Conservation (phyloP, 37 sponge, comb jelly and placozoan species). For the Theonella swinhoei region DNA sequence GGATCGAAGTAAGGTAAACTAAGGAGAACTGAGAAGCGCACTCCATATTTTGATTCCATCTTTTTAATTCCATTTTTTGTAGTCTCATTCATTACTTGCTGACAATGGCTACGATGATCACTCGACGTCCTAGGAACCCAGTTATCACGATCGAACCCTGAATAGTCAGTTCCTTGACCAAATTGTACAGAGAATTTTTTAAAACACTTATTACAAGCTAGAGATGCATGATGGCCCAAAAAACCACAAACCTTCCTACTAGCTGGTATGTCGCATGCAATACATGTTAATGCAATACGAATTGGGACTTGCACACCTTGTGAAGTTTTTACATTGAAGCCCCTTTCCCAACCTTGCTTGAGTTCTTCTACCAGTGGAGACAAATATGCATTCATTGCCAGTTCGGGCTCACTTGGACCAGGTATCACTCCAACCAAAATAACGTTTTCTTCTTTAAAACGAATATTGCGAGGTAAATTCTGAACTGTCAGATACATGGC, state of each 20-base stretch:
- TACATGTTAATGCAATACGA: constrained; percentile 29
- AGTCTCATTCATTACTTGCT: background rate
- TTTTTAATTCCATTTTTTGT: constrained; percentile 5
- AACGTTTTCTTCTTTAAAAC: constrained; percentile 46
- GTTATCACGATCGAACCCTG: constrained; percentile 34
- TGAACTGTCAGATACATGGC: constrained; percentile 62
- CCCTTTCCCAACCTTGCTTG: constrained; percentile 3
- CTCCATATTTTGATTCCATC: constrained; percentile 24
- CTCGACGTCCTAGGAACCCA: constrained; percentile 26
- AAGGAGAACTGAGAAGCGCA: constrained; percentile 49
- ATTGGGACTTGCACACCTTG: background rate
- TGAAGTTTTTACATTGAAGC: background rate
- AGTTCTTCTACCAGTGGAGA: constrained; percentile 53
- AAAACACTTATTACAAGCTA: constrained; percentile 57
- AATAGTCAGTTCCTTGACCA: background rate
- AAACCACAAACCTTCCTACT: constrained; percentile 69
- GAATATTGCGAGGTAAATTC: constrained; percentile 42
- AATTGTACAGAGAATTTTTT: constrained; percentile 8
- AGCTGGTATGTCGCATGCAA: constrained; percentile 69
- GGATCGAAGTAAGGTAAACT: constrained; percentile 58
- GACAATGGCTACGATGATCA: constrained; percentile 20
- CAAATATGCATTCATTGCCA: constrained; percentile 57
- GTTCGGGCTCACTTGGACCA: constrained; percentile 52
- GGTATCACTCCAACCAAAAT: constrained; percentile 62
- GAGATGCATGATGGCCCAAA: constrained; percentile 41